These are phyloP conservation scores for Drosophila mercatorum DNA, from an alignment of 2,888 invertebrate species.

Conservation along the genomic window DNA sequence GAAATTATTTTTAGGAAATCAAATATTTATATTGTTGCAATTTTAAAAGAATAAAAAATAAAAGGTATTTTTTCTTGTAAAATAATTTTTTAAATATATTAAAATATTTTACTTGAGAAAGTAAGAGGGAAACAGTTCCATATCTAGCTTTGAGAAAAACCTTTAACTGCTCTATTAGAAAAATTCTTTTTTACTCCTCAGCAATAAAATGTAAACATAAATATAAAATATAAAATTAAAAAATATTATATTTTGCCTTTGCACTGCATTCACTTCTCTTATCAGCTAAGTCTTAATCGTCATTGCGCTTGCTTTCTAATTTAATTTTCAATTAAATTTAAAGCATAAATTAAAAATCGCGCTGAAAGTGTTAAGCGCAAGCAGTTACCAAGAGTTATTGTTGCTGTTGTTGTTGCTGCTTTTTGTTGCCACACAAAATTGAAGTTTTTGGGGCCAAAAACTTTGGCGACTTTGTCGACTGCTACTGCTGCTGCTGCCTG, in stretches of 20 bases:
- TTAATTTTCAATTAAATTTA: slow-evolving; percentile 54
- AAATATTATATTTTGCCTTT: not conserved
- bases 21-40: not conserved
- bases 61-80: no score
- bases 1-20: not conserved
- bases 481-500: slow-evolving; percentile 11
- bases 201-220: not conserved
- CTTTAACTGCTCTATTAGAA: no score
- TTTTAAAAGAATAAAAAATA: not conserved
- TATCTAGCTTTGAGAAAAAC: no score
- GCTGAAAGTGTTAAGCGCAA: slow-evolving; percentile 54
- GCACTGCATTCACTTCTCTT: not conserved
- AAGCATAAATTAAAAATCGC: slow-evolving; percentile 58
- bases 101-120: no score
- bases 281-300: not conserved
- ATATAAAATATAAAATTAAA: not conserved
- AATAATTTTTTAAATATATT: no score
- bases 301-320: slow-evolving; percentile 42
- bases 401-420: slow-evolving; percentile 39
- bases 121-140: no score
- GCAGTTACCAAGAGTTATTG: slow-evolving; percentile 61
- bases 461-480: slow-evolving; percentile 44
- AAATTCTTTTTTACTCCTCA: not conserved
- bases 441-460: slow-evolving; percentile 51
- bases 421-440: slow-evolving; percentile 55